Evolutionary conservation across 2,113 vertebrate species (phyloP), one percentile per base, ranked within the genome.

Genomic region (Polypterus senegalus): DNA sequence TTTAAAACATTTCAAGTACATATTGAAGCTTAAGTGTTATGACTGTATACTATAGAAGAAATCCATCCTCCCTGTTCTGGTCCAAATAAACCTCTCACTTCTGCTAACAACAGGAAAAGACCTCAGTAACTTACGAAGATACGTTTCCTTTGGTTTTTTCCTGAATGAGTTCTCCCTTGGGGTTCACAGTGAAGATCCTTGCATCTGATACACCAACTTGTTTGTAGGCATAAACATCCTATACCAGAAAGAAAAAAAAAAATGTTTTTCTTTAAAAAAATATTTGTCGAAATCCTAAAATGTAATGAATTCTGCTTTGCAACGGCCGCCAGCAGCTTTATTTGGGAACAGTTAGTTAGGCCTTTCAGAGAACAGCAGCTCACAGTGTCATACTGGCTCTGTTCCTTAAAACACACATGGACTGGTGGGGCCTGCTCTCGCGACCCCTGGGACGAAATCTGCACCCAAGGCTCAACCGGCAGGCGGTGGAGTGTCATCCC

Each of bases 161-260:
- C 80, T 89, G 92, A 60, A 76, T 88, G 61, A 99, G 83, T 68
- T 97, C 92, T 79, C 94, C 92, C 69, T 83, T 92, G 8, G 92
- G 90, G 69, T 93, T 99, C 61, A 97, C 90, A 0, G 89, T 97
- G 74, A 98, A 98, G 73, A 97, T 91, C 27, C 66, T 80, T 8
- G 81, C 86, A 47, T 91, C 81, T 0, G 85, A 76, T 3, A 98
- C 85, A 2, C 90, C 90, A 4, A 97, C 91, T 58, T 92, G 74
- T 73, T 79, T 90, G 68, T 97, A 97, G 47, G 96, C 88, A 1
- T 77, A 86, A 4, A 86, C 89, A 2, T 88, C 86, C 87, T 89
- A 65, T 47, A 47, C 63, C 46, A 47, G 3, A 54, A 54, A 46
- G 7, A 49, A 49, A 10, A 61, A 48, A 46, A 46, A 4, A 27